Conservation (phyloP, 2,113 vertebrate genomes). For the Dinomys branickii region DNA sequence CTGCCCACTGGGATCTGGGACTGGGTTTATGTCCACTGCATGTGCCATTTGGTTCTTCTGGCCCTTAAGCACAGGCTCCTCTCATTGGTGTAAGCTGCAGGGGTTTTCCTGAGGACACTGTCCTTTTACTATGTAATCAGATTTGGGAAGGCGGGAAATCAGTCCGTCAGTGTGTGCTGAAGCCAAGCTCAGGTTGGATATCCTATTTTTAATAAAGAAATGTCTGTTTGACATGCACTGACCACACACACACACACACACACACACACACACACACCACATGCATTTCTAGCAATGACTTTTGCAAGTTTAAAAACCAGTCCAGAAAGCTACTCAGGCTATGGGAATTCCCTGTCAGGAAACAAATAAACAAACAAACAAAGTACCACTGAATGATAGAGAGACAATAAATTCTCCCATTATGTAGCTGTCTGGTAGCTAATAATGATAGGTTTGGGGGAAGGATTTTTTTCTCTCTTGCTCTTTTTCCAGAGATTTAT, state of each 20-base stretch:
- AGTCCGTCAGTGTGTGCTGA: background rate
- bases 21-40: too few species aligned
- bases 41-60: background rate
- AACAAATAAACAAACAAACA: background rate
- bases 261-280: background rate
- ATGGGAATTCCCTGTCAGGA: background rate
- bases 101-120: background rate
- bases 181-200: background rate
- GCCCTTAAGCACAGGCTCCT: background rate
- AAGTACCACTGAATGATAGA: background rate
- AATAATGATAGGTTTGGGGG: background rate
- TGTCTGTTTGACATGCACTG: background rate
- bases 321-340: background rate
- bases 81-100: background rate
- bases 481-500: constrained; percentile 43
- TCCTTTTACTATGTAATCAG: background rate
- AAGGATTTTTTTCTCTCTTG: background rate
- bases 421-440: background rate
- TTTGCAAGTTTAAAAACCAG: background rate
- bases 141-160: background rate
- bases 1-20: background rate
- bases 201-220: background rate
- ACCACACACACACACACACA: background rate
- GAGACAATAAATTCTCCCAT: background rate
- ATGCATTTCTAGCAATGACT: background rate